phyloP scores from a whole-genome alignment of 1,140 invertebrate species.

The Plutomurus gul region DNA sequence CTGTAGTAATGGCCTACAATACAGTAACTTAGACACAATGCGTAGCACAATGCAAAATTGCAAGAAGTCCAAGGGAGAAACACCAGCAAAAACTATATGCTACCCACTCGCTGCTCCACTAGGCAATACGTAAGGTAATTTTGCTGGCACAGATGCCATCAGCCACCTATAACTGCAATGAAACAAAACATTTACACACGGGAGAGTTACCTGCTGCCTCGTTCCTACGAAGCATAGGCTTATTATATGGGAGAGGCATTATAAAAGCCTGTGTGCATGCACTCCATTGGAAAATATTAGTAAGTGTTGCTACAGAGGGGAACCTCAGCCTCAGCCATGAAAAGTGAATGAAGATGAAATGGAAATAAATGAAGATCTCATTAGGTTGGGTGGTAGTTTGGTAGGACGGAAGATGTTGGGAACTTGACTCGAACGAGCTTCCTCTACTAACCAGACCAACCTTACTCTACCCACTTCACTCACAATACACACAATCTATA shows the following conservation, averaged over 20 bases:
- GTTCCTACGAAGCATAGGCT: too few species aligned
- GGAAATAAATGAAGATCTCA: conserved; percentile 33
- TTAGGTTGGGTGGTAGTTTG: neutral
- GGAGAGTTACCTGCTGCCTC: too few species aligned
- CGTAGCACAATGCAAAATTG: neutral
- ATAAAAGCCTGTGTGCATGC: too few species aligned
- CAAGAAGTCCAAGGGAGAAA: neutral
- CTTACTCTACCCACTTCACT: neutral
- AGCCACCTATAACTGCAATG: neutral
- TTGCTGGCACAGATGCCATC: neutral
- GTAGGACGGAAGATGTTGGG: neutral
- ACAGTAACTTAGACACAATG: neutral
- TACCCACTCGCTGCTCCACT: too few species aligned
- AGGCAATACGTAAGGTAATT: neutral
- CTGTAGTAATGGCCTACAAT: neutral
- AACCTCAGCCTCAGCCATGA: neutral
- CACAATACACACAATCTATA: neutral
- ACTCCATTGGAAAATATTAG: neutral
- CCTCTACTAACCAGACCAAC: neutral
- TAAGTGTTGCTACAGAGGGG: neutral
- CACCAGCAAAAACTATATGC: neutral
- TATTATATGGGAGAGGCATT: too few species aligned
- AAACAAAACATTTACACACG: too few species aligned
- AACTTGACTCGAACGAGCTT: neutral
- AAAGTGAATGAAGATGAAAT: conserved; percentile 26